phyloP scores from a whole-genome alignment of 2,797 vertebrate genomes.

The Morelia viridis region DNA sequence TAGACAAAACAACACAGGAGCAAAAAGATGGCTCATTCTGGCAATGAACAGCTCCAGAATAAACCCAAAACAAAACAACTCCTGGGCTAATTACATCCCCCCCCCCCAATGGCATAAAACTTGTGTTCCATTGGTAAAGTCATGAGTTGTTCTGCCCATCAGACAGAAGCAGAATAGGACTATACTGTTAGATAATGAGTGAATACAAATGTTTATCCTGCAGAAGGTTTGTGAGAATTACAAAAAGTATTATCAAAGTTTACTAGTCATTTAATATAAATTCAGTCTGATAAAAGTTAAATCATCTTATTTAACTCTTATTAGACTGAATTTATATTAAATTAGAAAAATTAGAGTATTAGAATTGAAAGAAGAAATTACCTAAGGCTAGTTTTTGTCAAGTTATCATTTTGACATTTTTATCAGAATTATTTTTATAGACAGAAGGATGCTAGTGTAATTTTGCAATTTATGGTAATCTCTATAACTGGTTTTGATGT shows the following conservation, averaged over 20 bases:
- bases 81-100: neutral
- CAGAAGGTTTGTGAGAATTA: constrained; percentile 59
- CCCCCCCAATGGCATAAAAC: neutral
- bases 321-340: constrained; percentile 23
- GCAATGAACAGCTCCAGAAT: neutral
- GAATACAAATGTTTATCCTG: constrained; percentile 57
- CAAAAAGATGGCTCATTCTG: neutral
- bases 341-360: constrained; percentile 43
- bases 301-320: constrained; percentile 19
- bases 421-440: constrained; percentile 58
- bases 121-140: neutral
- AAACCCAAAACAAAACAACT: neutral
- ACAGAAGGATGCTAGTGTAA: constrained; percentile 50
- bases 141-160: neutral
- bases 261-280: constrained; percentile 73
- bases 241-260: constrained; percentile 70
- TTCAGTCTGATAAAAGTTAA: constrained; percentile 70
- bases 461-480: constrained; percentile 69
- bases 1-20: neutral
- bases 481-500: constrained; percentile 74
- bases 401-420: constrained; percentile 25
- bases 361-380: constrained; percentile 31
- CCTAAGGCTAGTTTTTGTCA: constrained; percentile 37
- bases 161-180: neutral
- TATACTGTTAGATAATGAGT: constrained; percentile 19